Conservation (phyloP, 2,797 vertebrate species). For the Discoglossus pictus region DNA sequence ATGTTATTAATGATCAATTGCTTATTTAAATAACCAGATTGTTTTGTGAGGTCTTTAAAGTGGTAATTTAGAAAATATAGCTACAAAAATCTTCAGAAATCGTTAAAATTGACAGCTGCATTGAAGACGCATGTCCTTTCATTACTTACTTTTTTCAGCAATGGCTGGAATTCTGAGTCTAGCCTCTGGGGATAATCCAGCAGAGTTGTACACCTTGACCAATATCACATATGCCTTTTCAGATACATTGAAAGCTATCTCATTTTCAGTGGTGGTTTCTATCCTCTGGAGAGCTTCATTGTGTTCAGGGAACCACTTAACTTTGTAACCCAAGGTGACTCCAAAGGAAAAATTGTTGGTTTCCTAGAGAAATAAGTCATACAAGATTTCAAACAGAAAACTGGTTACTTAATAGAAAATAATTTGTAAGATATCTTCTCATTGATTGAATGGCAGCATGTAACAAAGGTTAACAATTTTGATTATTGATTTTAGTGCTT, state of each 20-base stretch:
- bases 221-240: conserved; percentile 57
- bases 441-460: too few relatives aligned
- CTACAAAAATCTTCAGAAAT: too few relatives aligned
- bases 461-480: too few relatives aligned
- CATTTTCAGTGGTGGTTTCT: conserved; percentile 31
- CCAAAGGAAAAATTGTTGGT: conserved; percentile 42
- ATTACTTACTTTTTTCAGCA: conserved; percentile 59
- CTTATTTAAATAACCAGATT: too few relatives aligned
- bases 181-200: conserved; percentile 62
- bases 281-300: conserved; percentile 25
- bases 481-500: too few relatives aligned
- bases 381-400: background rate
- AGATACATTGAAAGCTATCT: conserved; percentile 55
- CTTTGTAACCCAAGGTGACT: conserved; percentile 62
- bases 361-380: conserved; percentile 3
- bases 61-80: too few relatives aligned
- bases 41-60: too few relatives aligned
- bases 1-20: too few relatives aligned
- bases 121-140: too few relatives aligned
- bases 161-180: conserved; percentile 65
- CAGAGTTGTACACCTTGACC: conserved; percentile 62
- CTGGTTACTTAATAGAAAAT: background rate
- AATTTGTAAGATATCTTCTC: too few relatives aligned
- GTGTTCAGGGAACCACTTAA: conserved; percentile 63
- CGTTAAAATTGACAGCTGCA: too few relatives aligned